These are phyloP conservation scores for Dryas iulia DNA, from an alignment of 1,140 invertebrate species.

Conservation along the genomic window DNA sequence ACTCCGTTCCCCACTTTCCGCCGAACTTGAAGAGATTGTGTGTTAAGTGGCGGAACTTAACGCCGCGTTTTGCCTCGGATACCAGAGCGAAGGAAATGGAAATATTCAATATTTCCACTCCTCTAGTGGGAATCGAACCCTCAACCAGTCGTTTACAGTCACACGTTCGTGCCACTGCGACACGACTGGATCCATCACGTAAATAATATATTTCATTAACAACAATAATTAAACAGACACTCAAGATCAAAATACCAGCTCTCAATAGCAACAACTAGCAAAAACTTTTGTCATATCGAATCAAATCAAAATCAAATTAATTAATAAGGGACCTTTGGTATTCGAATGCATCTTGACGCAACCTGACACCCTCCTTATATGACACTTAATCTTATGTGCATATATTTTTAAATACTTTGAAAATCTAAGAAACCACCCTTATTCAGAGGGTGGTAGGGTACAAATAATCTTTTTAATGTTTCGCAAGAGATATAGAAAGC, in stretches of 20 bases:
- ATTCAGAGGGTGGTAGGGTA: constrained; percentile 22
- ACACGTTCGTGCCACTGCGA: no score
- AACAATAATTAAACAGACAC: not conserved
- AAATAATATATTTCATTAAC: not conserved
- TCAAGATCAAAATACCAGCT: constrained; percentile 2
- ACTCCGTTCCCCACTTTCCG: no score
- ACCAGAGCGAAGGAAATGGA: no score
- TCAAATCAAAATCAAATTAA: no score
- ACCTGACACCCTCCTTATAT: constrained; percentile 44
- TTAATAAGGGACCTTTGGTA: constrained; percentile 33
- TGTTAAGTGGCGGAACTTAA: no score
- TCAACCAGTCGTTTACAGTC: no score
- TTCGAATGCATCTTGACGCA: constrained; percentile 37
- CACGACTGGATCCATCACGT: no score
- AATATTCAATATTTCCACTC: no score
- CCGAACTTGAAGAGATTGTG: no score
- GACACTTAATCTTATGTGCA: constrained; percentile 42
- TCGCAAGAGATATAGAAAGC: constrained; percentile 52
- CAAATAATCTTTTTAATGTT: constrained; percentile 4
- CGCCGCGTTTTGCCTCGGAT: no score
- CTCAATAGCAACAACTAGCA: constrained; percentile 18
- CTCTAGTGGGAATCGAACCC: no score
- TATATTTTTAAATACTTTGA: constrained; percentile 23
- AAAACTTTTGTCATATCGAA: constrained; percentile 28
- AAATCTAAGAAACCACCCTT: not conserved